A percentile compares a stretch with the other conserved stretches of the same genome.
These are phyloP conservation scores for Campylomormyrus tamandua DNA, from an alignment of 2,113 vertebrate genomes.

Conservation along the genomic window DNA sequence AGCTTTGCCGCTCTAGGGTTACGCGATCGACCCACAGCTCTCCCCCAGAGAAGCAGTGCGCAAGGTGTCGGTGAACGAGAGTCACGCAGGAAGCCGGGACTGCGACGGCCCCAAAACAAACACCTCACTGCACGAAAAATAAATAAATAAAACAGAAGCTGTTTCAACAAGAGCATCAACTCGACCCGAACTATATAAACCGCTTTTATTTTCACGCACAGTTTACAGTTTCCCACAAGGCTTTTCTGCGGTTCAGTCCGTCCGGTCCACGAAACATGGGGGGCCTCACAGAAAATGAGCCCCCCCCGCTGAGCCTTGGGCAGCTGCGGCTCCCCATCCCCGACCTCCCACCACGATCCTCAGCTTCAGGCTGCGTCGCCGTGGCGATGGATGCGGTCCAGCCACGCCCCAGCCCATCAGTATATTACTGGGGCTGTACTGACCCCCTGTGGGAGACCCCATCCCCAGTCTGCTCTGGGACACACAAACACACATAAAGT, in stretches of 20 bases:
- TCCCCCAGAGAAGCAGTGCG: background rate
- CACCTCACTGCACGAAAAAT: background rate
- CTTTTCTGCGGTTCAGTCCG: background rate
- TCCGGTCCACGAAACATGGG: background rate
- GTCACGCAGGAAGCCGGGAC: background rate
- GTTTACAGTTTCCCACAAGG: background rate
- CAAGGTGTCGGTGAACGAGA: background rate
- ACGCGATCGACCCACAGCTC: background rate
- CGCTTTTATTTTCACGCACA: background rate
- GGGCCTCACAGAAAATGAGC: background rate
- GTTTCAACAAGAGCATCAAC: background rate
- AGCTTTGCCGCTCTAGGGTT: background rate
- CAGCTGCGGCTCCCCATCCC: background rate
- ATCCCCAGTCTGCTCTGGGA: background rate
- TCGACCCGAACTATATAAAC: background rate
- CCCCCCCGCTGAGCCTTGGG: background rate
- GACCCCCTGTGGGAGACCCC: background rate
- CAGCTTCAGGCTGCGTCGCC: background rate
- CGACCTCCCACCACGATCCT: background rate
- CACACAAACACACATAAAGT: background rate
- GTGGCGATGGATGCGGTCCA: background rate
- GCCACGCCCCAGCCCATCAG: background rate
- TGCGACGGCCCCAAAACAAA: background rate
- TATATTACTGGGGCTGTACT: background rate
- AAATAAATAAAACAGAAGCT: background rate